Base-by-base conservation (phyloP, 1,140 invertebrate genomes). In the Drosophila ercepeae region DNA sequence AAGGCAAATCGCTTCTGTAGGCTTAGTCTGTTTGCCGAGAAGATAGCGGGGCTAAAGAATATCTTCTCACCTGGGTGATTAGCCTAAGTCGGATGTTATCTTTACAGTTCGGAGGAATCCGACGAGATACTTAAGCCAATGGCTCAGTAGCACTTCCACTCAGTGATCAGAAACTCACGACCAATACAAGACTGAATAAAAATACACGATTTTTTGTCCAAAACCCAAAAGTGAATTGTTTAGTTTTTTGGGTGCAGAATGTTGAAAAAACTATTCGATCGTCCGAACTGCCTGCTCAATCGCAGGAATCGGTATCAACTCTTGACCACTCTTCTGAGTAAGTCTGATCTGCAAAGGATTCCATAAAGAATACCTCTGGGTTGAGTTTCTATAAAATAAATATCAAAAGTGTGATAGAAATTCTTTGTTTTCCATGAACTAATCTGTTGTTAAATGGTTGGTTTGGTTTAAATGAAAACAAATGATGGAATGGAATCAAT, bases 1-100 rank as follows among this genome's bases (percentile, higher is more conserved):
- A 78, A 27, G 83, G 90, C 18, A 91, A 91, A 68, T 88, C 89
- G 9, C 57, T 90, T 64, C 55, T 86, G 45, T 67, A 75, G 29
- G 8, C 53, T 39, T 84, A 63, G 41, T 25, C 18, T 60, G 23
- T 58, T 60, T 25, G 32, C 45, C 16, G 14, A 9, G 27, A 13
- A 61, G 69, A 48, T 52, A 53, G 46, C 32, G 21, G 21, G n/a
- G 45, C 72, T 61, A 72, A 52, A 29, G 49, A 16, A 59, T 23
- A n/a, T 19, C 19, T 34, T 65, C 44, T 42, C 58, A 41, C 16
- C 58, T 4, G 16, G 25, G 59, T 25, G 48, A 53, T 68, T 67
- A 69, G 27, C 51, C 25, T 69, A 57, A 69, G 44, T 27, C 27
- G 7, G 16, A 3, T 7, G 34, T 14, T 71, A 71, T 52, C 54